Evolutionary conservation across 2,888 invertebrate species (phyloP).

Genomic region (Temnothorax ravouxi): DNA sequence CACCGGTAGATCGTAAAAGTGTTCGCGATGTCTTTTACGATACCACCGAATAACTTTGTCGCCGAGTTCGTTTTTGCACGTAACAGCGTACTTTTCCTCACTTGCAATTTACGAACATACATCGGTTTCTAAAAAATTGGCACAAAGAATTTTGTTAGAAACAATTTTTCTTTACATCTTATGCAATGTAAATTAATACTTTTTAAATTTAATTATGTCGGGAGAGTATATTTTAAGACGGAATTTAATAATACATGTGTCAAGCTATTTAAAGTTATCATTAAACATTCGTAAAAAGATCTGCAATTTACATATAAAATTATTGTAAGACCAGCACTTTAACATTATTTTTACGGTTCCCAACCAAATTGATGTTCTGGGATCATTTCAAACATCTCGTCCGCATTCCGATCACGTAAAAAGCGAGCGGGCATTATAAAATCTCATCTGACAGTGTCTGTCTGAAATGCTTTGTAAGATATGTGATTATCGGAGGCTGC

Average conservation of each 20-base stretch:
- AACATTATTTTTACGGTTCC: too few relatives aligned
- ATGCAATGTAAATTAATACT: background rate
- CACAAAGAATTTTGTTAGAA: background rate
- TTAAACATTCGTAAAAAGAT: background rate
- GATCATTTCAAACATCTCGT: background rate
- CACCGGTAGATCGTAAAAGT: slow-evolving; percentile 30
- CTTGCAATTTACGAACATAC: slow-evolving; percentile 40
- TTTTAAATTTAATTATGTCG: background rate
- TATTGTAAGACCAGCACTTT: background rate
- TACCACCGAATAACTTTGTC: slow-evolving; percentile 41
- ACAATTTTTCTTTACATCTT: background rate
- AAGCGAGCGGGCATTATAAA: background rate
- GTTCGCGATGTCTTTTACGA: slow-evolving; percentile 34
- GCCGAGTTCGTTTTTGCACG: slow-evolving; percentile 38
- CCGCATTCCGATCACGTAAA: slow-evolving; percentile 26
- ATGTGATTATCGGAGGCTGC: slow-evolving; percentile 22
- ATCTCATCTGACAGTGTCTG: slow-evolving; percentile 16
- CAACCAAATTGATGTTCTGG: too few relatives aligned
- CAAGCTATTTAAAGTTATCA: background rate
- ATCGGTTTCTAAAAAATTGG: slow-evolving; percentile 32
- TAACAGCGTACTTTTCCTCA: slow-evolving; percentile 30
- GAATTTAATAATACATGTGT: background rate
- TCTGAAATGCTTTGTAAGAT: slow-evolving; percentile 34
- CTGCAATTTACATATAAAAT: background rate
- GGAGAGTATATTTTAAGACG: background rate